Evolutionary conservation across 2,113 vertebrate species (phyloP).

Genomic region (Indri indri): DNA sequence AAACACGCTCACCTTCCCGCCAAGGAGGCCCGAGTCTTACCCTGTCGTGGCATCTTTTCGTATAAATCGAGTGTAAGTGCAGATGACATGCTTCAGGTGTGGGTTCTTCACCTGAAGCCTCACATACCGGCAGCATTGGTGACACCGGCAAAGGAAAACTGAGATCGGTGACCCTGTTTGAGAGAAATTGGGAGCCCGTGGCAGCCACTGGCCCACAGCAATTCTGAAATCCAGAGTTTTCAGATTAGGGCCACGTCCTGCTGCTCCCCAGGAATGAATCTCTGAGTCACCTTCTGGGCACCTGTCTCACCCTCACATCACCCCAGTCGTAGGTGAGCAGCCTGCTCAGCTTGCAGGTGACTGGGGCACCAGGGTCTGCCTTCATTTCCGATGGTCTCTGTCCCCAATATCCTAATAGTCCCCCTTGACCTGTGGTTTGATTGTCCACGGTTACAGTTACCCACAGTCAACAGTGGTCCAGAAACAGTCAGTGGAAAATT

Average conservation of each 20-base stretch:
- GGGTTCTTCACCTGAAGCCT: background rate
- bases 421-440: no score
- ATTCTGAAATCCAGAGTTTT: background rate
- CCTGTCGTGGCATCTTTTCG: background rate
- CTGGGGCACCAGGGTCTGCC: no score
- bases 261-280: background rate
- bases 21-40: background rate
- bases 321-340: background rate
- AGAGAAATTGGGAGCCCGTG: background rate
- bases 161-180: fast-evolving
- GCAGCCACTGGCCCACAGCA: background rate
- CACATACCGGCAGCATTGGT: no score
- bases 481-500: background rate
- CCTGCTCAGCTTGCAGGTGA: no score
- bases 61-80: background rate
- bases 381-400: no score
- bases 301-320: background rate
- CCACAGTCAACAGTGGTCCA: background rate
- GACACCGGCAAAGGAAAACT: background rate
- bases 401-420: no score
- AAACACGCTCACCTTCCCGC: background rate
- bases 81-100: fast-evolving
- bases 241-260: background rate
- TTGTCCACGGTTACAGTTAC: background rate
- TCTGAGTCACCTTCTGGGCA: background rate